Evolutionary conservation across 2,888 invertebrate genomes (phyloP).

Genomic region (Odontocerum albicorne): DNA sequence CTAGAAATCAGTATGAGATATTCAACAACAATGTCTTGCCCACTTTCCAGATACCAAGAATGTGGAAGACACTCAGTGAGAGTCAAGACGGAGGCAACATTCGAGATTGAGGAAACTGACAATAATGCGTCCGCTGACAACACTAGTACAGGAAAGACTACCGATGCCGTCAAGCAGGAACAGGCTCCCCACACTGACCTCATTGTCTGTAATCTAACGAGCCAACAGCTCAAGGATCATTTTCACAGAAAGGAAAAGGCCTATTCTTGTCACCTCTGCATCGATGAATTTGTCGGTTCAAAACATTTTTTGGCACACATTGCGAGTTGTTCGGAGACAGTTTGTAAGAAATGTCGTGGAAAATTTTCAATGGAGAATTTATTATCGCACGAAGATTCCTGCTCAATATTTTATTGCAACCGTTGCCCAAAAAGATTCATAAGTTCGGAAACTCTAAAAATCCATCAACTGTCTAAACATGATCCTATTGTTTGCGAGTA

Average conservation of each 20-base stretch:
- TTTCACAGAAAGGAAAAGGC: conserved; percentile 1
- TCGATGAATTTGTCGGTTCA: conserved; percentile 12
- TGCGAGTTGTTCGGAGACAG: background rate
- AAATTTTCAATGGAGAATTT: conserved; percentile 5
- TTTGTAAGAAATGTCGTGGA: conserved; percentile 13
- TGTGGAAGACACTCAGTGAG: conserved; percentile 10
- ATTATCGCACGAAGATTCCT: conserved; percentile 8
- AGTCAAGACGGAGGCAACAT: conserved; percentile 1
- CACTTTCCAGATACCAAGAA: conserved; percentile 28
- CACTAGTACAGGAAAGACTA: too few species aligned
- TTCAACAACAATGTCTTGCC: conserved; percentile 27
- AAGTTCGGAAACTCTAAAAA: conserved; percentile 5
- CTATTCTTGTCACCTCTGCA: conserved; percentile 13
- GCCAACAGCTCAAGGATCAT: background rate
- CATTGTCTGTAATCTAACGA: conserved; percentile 8
- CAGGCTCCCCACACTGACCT: too few species aligned
- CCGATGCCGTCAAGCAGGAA: too few species aligned
- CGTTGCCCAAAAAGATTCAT: conserved; percentile 21
- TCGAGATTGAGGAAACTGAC: background rate
- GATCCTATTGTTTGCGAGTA: conserved; percentile 8
- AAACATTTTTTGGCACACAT: conserved; percentile 4
- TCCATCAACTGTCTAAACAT: conserved; percentile 15
- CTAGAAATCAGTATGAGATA: conserved; percentile 22
- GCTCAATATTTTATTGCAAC: conserved; percentile 17
- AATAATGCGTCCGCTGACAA: too few species aligned